Base-by-base conservation (phyloP, 2,888 invertebrate genomes). In the Catocala nupta region DNA sequence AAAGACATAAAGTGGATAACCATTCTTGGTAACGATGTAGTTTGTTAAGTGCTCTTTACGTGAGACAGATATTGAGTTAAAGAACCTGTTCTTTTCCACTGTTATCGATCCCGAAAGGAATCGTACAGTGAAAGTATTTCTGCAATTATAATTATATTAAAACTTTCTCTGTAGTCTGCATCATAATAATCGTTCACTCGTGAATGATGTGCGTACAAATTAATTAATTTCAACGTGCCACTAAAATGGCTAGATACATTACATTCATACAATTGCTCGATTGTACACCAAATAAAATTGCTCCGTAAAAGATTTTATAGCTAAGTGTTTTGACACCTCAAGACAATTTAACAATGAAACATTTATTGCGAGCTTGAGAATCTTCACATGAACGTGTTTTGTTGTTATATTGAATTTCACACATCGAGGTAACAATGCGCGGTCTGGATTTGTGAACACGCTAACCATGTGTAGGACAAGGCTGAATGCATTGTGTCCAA, bases 391-490 rank as follows among this genome's bases (percentile, higher is more conserved):
- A 60, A 59, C 64, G 65, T 69, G 62, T 68, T 52, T 63, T 70
- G 58, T 54, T 64, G 39, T 39, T 39, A 1, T 39, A 43, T 56
- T 65, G 52, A 65, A 70, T 34, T 68, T 75, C 75, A 62, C 72
- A 77, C 72, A 62, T 70, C 65, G 50, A 59, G 16, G 45, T 45
- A 66, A 73, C 76, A 77, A 76, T 70, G 71, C 63, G 48, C 52
- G 55, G 63, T 55, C 54, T 59, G 43, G 58, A 57, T 75, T 68
- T 25, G 47, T 65, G 50, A 63, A 63, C 58, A 56, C 43, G 57
- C 60, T 54, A 63, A 63, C 61, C 44, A 59, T 59, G 68, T 73
- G 63, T 67, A 62, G 72, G 69, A 65, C 77, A 76, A 78, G 77
- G 71, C 56, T 60, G 51, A 44, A 55, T 45, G 48, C 33, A 57